Evolutionary conservation across 2,113 vertebrate species (phyloP).

Genomic region (Hylia prasina): DNA sequence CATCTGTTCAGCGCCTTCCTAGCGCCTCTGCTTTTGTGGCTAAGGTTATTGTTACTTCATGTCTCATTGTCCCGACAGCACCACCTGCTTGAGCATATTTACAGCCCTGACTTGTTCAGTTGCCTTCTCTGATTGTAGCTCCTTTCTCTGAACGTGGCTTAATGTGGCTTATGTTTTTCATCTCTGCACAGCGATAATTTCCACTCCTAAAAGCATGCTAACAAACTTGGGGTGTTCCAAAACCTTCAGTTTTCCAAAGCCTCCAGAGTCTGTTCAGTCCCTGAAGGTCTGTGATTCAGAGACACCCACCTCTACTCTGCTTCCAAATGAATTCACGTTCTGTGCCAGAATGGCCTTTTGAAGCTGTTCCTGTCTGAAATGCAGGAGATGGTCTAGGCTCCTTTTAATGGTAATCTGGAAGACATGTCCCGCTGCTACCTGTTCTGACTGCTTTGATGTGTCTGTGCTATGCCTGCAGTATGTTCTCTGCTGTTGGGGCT

Average conservation of each 20-base stretch:
- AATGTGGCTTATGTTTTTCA: neutral
- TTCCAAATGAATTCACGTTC: neutral
- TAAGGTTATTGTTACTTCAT: neutral
- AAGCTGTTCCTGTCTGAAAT: neutral
- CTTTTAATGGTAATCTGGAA: neutral
- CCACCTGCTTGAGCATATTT: neutral
- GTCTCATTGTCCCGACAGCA: neutral
- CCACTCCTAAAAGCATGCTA: neutral
- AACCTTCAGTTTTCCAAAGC: neutral
- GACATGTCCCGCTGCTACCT: neutral
- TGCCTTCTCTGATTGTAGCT: neutral
- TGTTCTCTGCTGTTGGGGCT: neutral
- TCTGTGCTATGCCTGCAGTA: neutral
- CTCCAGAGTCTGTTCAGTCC: neutral
- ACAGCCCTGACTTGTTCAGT: neutral
- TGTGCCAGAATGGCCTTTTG: neutral
- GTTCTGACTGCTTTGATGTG: constrained; percentile 12
- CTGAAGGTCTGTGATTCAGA: neutral
- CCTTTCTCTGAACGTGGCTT: neutral
- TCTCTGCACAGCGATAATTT: neutral
- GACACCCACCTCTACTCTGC: neutral
- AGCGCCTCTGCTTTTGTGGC: neutral
- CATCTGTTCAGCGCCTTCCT: neutral
- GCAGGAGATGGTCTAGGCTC: neutral
- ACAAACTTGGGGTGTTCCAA: neutral